Evolutionary conservation across 2,888 invertebrate genomes (phyloP).

Genomic region (Heliconius hortense): DNA sequence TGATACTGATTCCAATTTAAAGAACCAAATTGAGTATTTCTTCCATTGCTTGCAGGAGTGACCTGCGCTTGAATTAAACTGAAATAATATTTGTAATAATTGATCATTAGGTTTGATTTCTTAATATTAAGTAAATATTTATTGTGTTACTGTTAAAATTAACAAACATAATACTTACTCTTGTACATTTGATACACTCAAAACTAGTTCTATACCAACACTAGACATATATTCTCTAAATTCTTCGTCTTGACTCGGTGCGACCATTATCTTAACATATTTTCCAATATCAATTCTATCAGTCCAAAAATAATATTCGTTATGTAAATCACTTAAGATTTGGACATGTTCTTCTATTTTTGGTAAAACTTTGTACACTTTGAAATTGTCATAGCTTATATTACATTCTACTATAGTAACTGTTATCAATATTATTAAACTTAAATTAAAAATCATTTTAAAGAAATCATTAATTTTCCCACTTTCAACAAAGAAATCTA

Average conservation of each 20-base stretch:
- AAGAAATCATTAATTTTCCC: neutral
- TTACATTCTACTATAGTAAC: slow-evolving; percentile 52
- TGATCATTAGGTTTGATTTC: neutral
- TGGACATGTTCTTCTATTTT: slow-evolving; percentile 63
- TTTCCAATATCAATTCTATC: slow-evolving; percentile 56
- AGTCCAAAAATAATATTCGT: slow-evolving; percentile 58
- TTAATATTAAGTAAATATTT: neutral
- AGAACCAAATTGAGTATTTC: slow-evolving; percentile 82
- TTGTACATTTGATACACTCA: slow-evolving; percentile 54
- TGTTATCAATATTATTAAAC: slow-evolving; percentile 8
- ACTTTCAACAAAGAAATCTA: neutral
- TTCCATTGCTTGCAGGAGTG: slow-evolving; percentile 79
- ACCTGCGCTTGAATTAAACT: slow-evolving; percentile 60
- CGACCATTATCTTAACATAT: slow-evolving; percentile 54
- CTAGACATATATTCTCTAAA: slow-evolving; percentile 48
- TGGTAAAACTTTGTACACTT: slow-evolving; percentile 79
- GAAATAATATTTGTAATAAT: neutral
- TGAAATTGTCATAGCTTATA: slow-evolving; percentile 70
- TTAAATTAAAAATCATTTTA: slow-evolving; percentile 21
- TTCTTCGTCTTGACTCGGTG: slow-evolving; percentile 49
- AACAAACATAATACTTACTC: slow-evolving; percentile 49
- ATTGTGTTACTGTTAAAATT: neutral
- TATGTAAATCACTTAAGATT: slow-evolving; percentile 37
- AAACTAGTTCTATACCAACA: slow-evolving; percentile 46
- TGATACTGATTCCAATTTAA: slow-evolving; percentile 83